Evolutionary conservation across 92 coral and sea anemone genomes (phyloP), one percentile per base, ranked within the genome.

Genomic region (Metridium senile): DNA sequence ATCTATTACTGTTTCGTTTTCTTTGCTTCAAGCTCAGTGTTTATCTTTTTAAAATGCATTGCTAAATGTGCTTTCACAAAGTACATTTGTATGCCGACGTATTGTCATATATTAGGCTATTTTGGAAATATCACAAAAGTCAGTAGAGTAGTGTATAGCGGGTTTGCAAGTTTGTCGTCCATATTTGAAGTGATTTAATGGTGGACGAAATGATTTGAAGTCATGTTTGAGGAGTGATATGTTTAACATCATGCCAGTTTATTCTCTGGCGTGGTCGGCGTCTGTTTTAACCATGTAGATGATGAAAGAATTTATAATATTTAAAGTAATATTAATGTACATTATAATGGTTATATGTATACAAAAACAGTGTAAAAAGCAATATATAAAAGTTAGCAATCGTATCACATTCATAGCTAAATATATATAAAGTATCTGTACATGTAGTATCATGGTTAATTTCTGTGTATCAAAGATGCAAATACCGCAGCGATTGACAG

Each of bases 251-350:
- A 58, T 9, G n/a, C n/a, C n/a, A n/a, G n/a, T n/a, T n/a, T n/a
- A 21, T 21, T 58, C n/a, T 71, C 9, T 70, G 74, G 30, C 9
- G 64, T 71, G 70, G 70, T 32, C 19, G n/a, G n/a, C n/a, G 25
- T 16, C 51, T 28, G 70, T n/a, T n/a, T n/a, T 61, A 23, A 43
- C n/a, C 9, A 59, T 69, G 59, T 53, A 71, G 76, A 71, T 71
- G 51, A 28, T 51, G 34, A 71, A 71, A 69, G 74, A 71, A 71
- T 52, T 71, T 52, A 71, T 53, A 58, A 71, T 71, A 71, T 71
- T 71, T 71, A 71, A 70, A 53, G 76, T 71, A 71, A 71, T n/a
- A n/a, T n/a, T n/a, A 25, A 71, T 71, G 76, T 71, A 71, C 76
- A 71, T 32, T 71, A 54, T 46, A 33, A 71, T 27, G 75, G 61